These are phyloP conservation scores for Alsophila aescularia DNA, from an alignment of 2,888 invertebrate species.

Conservation along the genomic window DNA sequence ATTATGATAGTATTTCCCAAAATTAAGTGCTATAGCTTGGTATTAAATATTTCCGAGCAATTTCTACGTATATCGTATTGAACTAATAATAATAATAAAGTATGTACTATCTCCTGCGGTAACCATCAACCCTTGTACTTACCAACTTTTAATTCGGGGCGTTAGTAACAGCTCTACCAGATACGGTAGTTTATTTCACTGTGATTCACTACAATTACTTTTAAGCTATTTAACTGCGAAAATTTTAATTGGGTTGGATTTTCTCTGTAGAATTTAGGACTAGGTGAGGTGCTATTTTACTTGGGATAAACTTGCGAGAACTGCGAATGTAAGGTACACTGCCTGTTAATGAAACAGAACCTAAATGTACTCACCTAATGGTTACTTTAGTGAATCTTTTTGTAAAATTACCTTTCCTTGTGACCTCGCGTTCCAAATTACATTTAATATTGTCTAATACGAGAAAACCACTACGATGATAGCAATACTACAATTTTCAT, in stretches of 20 bases:
- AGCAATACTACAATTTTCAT: conserved; percentile 10
- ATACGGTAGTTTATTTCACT: conserved; percentile 44
- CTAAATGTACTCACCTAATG: too few species aligned
- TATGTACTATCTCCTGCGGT: background rate
- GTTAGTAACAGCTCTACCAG: conserved; percentile 35
- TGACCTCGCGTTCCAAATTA: too few species aligned
- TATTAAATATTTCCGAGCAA: too few species aligned
- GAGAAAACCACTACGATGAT: background rate
- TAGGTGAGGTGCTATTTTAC: background rate
- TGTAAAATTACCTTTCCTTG: too few species aligned
- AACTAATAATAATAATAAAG: too few species aligned
- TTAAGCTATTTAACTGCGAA: conserved; percentile 48
- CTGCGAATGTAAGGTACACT: too few species aligned
- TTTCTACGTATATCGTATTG: too few species aligned
- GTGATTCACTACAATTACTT: conserved; percentile 52
- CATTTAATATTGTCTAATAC: background rate
- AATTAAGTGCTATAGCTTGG: too few species aligned
- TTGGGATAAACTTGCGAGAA: too few species aligned
- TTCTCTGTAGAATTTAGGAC: background rate
- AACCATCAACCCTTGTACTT: conserved; percentile 21
- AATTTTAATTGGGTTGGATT: conserved; percentile 65
- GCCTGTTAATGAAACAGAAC: too few species aligned
- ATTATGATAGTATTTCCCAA: too few species aligned
- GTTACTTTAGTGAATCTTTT: too few species aligned
- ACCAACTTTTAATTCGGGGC: conserved; percentile 55